Evolutionary conservation across 2,797 vertebrate genomes (phyloP).

Genomic region (Sternotherus odoratus): DNA sequence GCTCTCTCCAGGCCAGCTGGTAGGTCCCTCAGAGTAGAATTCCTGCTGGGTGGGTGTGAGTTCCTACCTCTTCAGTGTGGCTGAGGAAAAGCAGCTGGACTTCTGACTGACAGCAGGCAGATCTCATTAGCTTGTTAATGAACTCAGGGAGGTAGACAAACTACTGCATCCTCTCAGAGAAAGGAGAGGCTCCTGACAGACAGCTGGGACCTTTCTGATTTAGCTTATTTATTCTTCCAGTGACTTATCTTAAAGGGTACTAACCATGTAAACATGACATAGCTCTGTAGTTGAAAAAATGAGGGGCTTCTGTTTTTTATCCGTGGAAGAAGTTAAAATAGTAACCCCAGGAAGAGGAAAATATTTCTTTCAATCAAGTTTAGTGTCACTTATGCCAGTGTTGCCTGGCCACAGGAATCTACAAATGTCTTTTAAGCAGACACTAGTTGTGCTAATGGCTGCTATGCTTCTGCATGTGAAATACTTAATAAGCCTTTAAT

Average conservation of each 20-base stretch:
- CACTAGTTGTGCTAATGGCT: background rate
- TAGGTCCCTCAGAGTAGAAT: background rate
- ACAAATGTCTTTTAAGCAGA: background rate
- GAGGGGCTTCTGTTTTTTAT: background rate
- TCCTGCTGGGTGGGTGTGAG: background rate
- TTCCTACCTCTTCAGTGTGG: background rate
- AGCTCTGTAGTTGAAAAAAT: accelerated
- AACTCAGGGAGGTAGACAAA: background rate
- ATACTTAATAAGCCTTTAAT: background rate
- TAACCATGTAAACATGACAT: accelerated
- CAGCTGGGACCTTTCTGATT: background rate
- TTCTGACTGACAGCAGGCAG: background rate
- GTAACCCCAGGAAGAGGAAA: background rate
- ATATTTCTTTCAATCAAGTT: background rate
- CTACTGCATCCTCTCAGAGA: background rate
- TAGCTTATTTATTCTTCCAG: accelerated
- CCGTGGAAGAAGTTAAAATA: background rate
- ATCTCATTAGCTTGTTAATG: background rate
- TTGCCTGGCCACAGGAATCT: accelerated
- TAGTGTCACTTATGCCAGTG: accelerated
- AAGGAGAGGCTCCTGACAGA: background rate
- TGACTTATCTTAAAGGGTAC: background rate
- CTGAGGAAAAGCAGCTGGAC: background rate
- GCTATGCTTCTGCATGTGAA: background rate
- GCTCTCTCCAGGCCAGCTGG: background rate